phyloP scores from a whole-genome alignment of 2,888 invertebrate species.

The Drosophila austrosaltans region DNA sequence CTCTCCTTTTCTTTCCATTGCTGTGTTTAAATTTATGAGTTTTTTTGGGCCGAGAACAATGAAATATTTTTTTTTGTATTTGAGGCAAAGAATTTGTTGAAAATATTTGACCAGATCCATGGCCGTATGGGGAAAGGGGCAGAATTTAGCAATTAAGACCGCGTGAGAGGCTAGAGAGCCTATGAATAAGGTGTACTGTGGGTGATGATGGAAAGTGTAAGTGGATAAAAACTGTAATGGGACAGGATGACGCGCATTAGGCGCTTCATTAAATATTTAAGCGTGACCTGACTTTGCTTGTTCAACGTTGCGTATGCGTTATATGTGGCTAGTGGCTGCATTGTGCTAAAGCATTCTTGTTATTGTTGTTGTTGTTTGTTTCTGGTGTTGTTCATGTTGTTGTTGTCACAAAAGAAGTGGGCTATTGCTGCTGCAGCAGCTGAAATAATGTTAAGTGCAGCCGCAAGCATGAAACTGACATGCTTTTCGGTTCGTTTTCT shows the following conservation, averaged over 20 bases:
- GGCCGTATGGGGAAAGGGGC: conserved; percentile 3
- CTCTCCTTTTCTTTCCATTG: background rate
- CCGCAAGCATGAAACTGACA: conserved; percentile 78
- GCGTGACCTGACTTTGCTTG: conserved; percentile 65
- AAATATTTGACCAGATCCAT: conserved; percentile 69
- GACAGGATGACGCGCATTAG: conserved; percentile 66
- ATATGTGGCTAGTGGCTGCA: conserved; percentile 33
- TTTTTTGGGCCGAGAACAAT: conserved; percentile 42
- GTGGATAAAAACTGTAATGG: conserved; percentile 14
- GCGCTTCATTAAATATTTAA: conserved; percentile 80
- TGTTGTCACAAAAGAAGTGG: conserved; percentile 31
- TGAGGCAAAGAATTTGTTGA: conserved; percentile 77
- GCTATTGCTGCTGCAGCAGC: conserved; percentile 48
- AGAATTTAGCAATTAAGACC: conserved; percentile 62
- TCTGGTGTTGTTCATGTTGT: conserved; percentile 35
- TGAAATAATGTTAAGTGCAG: conserved; percentile 79
- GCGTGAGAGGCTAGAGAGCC: conserved; percentile 26
- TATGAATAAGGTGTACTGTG: conserved; percentile 20
- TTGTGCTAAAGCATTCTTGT: conserved; percentile 37
- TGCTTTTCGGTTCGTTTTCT: conserved; percentile 66
- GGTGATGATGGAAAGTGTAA: background rate
- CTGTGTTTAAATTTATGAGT: conserved; percentile 60
- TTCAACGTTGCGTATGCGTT: conserved; percentile 69
- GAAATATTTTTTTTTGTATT: conserved; percentile 68
- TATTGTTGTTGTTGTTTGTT: conserved; percentile 43